phyloP scores from a whole-genome alignment of 1,140 invertebrate species.

The Brachionus asplanchnoidis region DNA sequence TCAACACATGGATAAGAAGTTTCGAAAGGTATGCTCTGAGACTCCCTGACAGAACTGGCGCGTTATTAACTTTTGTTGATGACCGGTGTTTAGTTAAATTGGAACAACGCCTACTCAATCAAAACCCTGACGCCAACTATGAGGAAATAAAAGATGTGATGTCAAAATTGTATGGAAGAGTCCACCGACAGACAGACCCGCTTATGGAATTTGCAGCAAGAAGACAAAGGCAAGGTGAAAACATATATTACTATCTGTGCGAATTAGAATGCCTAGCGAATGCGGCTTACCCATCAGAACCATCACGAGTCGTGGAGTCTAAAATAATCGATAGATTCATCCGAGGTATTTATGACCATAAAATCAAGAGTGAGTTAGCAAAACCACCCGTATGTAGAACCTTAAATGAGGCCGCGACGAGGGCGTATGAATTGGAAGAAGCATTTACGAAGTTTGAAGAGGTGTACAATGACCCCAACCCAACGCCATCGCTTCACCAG shows the following conservation, averaged over 20 bases:
- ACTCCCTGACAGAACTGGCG: neutral
- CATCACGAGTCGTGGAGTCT: neutral
- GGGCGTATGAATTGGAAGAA: neutral
- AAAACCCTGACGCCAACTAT: too few relatives aligned
- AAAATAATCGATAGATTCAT: neutral
- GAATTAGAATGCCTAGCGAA: neutral
- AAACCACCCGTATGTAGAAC: neutral
- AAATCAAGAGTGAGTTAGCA: neutral
- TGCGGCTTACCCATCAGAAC: neutral
- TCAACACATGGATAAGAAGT: neutral
- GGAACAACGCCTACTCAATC: too few relatives aligned
- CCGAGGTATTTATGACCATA: neutral
- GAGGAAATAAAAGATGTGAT: neutral
- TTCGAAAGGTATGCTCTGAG: neutral
- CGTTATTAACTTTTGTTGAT: too few relatives aligned
- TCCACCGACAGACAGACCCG: neutral
- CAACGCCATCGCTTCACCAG: too few relatives aligned
- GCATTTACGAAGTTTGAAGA: neutral
- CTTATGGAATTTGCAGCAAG: neutral
- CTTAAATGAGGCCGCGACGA: neutral
- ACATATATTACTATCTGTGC: neutral
- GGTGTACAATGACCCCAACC: too few relatives aligned
- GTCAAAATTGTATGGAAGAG: neutral
- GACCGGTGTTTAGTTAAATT: too few relatives aligned
- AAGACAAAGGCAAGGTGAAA: neutral